Conservation (phyloP, 2,888 invertebrate genomes). For the Drosophila koepferae region DNA sequence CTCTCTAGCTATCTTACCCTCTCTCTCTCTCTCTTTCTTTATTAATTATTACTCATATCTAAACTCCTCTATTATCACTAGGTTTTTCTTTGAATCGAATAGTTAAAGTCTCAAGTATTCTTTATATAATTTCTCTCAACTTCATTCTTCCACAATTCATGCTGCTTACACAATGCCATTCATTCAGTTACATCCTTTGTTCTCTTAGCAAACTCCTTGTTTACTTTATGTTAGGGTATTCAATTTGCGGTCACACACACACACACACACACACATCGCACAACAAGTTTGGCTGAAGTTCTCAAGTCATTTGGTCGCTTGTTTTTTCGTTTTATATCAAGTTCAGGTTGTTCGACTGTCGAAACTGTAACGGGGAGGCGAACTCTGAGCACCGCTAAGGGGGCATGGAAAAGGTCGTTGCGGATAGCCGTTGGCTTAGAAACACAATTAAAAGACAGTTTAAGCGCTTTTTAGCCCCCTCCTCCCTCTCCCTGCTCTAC, state of each 20-base stretch:
- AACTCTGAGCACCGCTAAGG: constrained; percentile 49
- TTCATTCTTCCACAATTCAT: neutral
- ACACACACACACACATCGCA: neutral
- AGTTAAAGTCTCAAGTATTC: neutral
- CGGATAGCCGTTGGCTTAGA: constrained; percentile 66
- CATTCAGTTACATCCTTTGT: neutral
- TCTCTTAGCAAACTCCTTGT: neutral
- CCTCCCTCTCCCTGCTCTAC: neutral
- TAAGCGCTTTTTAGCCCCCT: constrained; percentile 4
- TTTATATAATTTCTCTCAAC: neutral
- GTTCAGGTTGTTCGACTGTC: constrained; percentile 55
- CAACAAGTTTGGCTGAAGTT: neutral
- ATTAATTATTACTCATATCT: neutral
- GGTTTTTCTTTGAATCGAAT: neutral
- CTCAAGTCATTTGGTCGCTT: constrained; percentile 13
- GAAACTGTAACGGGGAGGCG: constrained; percentile 69
- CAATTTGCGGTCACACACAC: neutral
- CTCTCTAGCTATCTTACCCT: neutral
- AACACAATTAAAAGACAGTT: constrained; percentile 71
- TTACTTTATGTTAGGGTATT: constrained; percentile 31
- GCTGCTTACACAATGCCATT: neutral
- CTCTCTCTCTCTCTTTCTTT: neutral
- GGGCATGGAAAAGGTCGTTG: constrained; percentile 75
- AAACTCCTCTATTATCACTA: neutral
- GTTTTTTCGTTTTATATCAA: constrained; percentile 29